Evolutionary conservation across 2,113 vertebrate genomes (phyloP).

Genomic region (Nyctibius bracteatus): DNA sequence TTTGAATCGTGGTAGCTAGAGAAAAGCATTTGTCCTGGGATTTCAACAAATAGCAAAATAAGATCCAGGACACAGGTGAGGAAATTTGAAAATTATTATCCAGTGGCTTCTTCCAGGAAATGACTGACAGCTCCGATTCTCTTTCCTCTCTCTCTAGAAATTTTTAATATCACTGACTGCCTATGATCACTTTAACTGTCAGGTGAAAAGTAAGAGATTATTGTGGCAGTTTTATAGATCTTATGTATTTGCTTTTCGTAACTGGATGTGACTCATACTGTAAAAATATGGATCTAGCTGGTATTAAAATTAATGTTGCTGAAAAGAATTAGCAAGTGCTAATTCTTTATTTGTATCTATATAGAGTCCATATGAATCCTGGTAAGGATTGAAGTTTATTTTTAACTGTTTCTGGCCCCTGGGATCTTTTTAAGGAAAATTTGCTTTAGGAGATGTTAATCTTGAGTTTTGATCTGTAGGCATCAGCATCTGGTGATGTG

Average conservation of each 20-base stretch:
- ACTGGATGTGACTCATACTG: not conserved
- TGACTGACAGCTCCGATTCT: not conserved
- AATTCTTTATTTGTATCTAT: not conserved
- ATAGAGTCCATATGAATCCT: not conserved
- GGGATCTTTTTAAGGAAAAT: not conserved
- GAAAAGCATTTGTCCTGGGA: not conserved
- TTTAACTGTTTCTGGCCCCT: not conserved
- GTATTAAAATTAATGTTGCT: not conserved
- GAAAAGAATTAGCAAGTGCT: not conserved
- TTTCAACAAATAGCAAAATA: not conserved
- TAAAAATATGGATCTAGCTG: not conserved
- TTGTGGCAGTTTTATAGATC: not conserved
- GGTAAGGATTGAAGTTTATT: not conserved
- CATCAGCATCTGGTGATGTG: constrained; percentile 87
- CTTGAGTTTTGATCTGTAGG: constrained; percentile 74
- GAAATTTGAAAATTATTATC: not conserved
- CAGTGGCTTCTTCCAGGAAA: not conserved
- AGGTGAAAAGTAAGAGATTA: not conserved
- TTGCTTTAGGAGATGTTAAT: not conserved
- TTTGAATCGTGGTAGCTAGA: not conserved
- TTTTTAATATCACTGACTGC: not conserved
- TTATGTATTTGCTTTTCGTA: not conserved
- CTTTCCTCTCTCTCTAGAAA: not conserved
- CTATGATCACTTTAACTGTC: not conserved
- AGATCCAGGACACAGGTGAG: not conserved